phyloP scores from a whole-genome alignment of 2,888 invertebrate species.

The Acrocera orbiculus region DNA sequence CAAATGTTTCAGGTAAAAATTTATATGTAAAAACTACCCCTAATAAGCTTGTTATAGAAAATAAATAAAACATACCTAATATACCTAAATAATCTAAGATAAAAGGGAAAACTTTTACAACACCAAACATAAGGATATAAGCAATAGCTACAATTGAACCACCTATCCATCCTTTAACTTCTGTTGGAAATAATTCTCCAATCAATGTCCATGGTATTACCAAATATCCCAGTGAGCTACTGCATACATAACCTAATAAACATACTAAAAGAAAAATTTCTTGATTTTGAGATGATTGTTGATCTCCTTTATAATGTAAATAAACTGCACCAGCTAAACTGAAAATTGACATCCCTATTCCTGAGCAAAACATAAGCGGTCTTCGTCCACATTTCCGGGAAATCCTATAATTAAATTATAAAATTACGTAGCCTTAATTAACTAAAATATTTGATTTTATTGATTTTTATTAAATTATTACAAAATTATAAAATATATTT shows the following conservation, averaged over 20 bases:
- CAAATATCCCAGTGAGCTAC: slow-evolving; percentile 36
- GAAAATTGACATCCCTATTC: slow-evolving; percentile 35
- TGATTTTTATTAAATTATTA: too few species aligned
- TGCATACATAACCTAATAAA: slow-evolving; percentile 35
- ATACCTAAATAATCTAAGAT: slow-evolving; percentile 28
- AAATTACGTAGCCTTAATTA: too few species aligned
- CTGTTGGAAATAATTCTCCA: slow-evolving; percentile 17
- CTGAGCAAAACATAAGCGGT: slow-evolving; percentile 33
- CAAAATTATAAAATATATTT: too few species aligned
- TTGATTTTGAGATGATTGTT: slow-evolving; percentile 5
- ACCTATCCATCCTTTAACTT: slow-evolving; percentile 33
- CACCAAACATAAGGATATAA: slow-evolving; percentile 36
- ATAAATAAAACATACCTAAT: slow-evolving; percentile 32
- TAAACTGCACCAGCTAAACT: slow-evolving; percentile 11
- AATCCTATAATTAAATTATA: slow-evolving; percentile 17
- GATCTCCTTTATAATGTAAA: slow-evolving; percentile 10
- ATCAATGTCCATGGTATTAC: slow-evolving; percentile 42
- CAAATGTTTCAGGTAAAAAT: slow-evolving; percentile 39
- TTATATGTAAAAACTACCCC: slow-evolving; percentile 33
- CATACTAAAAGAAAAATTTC: slow-evolving; percentile 31
- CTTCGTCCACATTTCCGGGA: slow-evolving; percentile 35
- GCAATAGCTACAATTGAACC: slow-evolving; percentile 36
- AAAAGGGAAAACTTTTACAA: slow-evolving; percentile 36
- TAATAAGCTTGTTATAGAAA: slow-evolving; percentile 31
- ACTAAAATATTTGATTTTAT: too few species aligned